Evolutionary conservation across 1,140 invertebrate species (phyloP).

Genomic region (Drosophila eugracilis): DNA sequence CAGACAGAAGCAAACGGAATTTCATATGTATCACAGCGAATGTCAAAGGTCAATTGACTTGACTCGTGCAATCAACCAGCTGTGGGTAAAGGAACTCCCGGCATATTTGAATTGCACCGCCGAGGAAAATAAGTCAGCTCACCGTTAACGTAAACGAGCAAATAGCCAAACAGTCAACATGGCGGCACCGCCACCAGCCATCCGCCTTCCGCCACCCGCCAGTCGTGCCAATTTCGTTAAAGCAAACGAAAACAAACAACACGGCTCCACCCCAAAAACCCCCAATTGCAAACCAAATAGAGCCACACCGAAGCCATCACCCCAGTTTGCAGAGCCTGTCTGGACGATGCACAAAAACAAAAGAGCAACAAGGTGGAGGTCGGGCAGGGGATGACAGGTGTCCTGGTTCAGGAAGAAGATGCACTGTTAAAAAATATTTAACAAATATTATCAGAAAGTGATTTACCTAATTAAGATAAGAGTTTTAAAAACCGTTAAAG

Average conservation of each 20-base stretch:
- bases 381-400: slow-evolving; percentile 6
- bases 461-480: no score
- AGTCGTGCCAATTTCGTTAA: slow-evolving; percentile 73
- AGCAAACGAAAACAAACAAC: slow-evolving; percentile 73
- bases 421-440: slow-evolving; percentile 5
- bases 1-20: slow-evolving; percentile 15
- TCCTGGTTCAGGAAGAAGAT: not conserved
- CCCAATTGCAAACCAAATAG: not conserved
- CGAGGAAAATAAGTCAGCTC: slow-evolving; percentile 70
- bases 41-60: slow-evolving; percentile 32
- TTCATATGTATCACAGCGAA: not conserved
- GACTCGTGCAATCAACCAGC: slow-evolving; percentile 20
- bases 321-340: slow-evolving; percentile 9
- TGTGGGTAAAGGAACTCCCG: slow-evolving; percentile 57
- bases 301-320: slow-evolving; percentile 28
- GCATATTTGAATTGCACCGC: slow-evolving; percentile 69
- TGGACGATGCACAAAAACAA: slow-evolving; percentile 54
- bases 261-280: slow-evolving; percentile 2
- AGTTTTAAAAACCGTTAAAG: no score
- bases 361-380: slow-evolving; percentile 26
- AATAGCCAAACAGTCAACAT: slow-evolving; percentile 80
- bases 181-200: slow-evolving; percentile 37
- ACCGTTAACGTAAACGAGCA: slow-evolving; percentile 63
- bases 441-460: no score
- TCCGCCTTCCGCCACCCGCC: slow-evolving; percentile 14